A percentile compares a stretch with the other conserved stretches of the same genome.
phyloP scores from a whole-genome alignment of 2,888 invertebrate genomes.

The Halictus ligatus region DNA sequence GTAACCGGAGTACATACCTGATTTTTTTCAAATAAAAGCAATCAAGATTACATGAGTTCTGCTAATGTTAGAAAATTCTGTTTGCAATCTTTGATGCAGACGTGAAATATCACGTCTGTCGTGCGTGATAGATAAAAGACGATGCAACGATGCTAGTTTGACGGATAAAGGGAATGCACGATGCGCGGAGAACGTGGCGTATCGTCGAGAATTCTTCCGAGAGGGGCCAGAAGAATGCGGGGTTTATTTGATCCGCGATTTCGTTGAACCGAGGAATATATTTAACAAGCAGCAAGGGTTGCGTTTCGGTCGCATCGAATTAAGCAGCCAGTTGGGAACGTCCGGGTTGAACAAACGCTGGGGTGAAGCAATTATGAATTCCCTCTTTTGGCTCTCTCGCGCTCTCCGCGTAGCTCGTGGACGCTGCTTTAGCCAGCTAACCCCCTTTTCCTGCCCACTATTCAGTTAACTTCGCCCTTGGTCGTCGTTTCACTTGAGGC shows the following conservation, averaged over 20 bases:
- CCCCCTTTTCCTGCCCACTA: conserved; percentile 65
- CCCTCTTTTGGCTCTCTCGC: conserved; percentile 70
- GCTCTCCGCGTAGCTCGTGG: conserved; percentile 43
- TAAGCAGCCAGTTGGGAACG: conserved; percentile 65
- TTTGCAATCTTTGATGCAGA: background rate
- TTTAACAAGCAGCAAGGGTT: conserved; percentile 29
- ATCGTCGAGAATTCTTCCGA: background rate
- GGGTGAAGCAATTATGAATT: conserved; percentile 77
- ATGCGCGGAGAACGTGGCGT: background rate
- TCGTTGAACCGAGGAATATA: conserved; percentile 51
- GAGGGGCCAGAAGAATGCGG: background rate
- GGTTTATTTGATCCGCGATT: conserved; percentile 58
- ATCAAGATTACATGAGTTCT: no score
- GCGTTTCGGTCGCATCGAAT: conserved; percentile 50
- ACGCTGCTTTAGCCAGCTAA: conserved; percentile 69
- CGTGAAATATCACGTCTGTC: background rate
- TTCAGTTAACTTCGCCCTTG: conserved; percentile 75
- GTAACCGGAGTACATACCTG: no score
- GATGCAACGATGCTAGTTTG: background rate
- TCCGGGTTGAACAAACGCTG: conserved; percentile 71
- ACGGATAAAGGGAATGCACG: background rate
- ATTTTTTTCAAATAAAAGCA: no score
- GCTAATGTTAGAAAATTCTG: background rate
- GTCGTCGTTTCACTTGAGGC: conserved; percentile 62
- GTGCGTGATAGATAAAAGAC: background rate